These are phyloP conservation scores for Echiichthys vipera DNA, from an alignment of 2,797 vertebrate species.

Conservation along the genomic window DNA sequence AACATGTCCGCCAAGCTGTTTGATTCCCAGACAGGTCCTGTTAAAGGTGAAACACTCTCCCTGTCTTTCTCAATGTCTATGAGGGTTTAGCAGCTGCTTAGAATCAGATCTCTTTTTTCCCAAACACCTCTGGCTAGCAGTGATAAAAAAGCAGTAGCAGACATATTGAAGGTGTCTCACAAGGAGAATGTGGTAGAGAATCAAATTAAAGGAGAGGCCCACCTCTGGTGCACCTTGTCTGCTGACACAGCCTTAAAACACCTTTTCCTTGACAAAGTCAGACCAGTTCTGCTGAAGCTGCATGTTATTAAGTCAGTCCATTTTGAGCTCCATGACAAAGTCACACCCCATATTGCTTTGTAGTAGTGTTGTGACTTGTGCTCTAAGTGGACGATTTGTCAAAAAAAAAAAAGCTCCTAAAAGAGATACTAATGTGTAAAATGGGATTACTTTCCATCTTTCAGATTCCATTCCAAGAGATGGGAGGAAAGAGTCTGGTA, in stretches of 20 bases:
- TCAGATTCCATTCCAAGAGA: slow-evolving; percentile 95
- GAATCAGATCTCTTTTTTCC: slow-evolving; percentile 24
- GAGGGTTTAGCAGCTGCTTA: slow-evolving; percentile 15
- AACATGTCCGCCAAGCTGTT: slow-evolving; percentile 11
- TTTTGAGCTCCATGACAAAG: slow-evolving; percentile 35
- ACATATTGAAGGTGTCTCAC: slow-evolving; percentile 63
- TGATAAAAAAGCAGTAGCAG: slow-evolving; percentile 49
- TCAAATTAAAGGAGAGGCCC: slow-evolving; percentile 75
- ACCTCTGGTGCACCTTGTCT: slow-evolving; percentile 55
- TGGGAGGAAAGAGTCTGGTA: slow-evolving; percentile 95
- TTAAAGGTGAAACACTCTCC: slow-evolving; percentile 19
- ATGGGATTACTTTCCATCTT: slow-evolving; percentile 24
- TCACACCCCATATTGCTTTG: slow-evolving; percentile 16
- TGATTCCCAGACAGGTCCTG: slow-evolving; percentile 21
- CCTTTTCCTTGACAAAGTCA: slow-evolving; percentile 62
- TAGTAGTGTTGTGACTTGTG: not conserved
- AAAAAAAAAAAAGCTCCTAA: not conserved
- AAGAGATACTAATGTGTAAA: not conserved
- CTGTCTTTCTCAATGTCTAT: slow-evolving; percentile 3
- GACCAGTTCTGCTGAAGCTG: slow-evolving; percentile 57
- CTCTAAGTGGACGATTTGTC: not conserved
- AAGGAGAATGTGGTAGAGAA: slow-evolving; percentile 65
- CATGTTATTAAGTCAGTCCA: slow-evolving; percentile 32
- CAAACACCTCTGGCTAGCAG: slow-evolving; percentile 24
- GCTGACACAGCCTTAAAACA: slow-evolving; percentile 69